A percentile compares a stretch with the other conserved stretches of the same genome.
Conservation (phyloP, 2,888 invertebrate species). For the Hipparchia semele region DNA sequence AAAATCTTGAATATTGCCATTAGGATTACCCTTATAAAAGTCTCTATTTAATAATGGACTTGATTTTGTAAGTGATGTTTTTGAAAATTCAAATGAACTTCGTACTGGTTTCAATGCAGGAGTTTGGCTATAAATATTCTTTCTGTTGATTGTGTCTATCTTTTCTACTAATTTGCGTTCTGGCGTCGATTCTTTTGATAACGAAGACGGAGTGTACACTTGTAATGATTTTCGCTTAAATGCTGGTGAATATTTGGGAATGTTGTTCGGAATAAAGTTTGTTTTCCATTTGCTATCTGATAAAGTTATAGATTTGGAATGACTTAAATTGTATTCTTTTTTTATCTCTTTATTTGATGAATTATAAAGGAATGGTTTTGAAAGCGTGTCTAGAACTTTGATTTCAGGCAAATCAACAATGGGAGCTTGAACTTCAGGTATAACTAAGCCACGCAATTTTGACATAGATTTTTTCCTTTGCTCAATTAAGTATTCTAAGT, state of each 20-base stretch:
- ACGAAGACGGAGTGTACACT: constrained; percentile 80
- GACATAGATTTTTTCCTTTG: constrained; percentile 92
- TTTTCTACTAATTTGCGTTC: constrained; percentile 68
- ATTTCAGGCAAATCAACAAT: constrained; percentile 92
- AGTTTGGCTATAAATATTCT: constrained; percentile 50
- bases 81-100: constrained; percentile 52
- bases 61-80: constrained; percentile 47
- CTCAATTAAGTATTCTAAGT: constrained; percentile 89
- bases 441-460: constrained; percentile 93
- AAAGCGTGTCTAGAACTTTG: constrained; percentile 86
- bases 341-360: constrained; percentile 58
- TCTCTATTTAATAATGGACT: constrained; percentile 55
- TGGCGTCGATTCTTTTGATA: constrained; percentile 78
- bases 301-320: constrained; percentile 57
- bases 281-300: constrained; percentile 75
- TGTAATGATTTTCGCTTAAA: constrained; percentile 90
- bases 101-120: constrained; percentile 48
- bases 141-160: constrained; percentile 58
- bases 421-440: constrained; percentile 88
- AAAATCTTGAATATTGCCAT: constrained; percentile 58
- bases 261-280: constrained; percentile 73
- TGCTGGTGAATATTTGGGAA: constrained; percentile 92
- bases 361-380: constrained; percentile 73
- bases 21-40: constrained; percentile 61
- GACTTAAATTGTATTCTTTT: constrained; percentile 58